Evolutionary conservation across 2,888 invertebrate species (phyloP), one percentile per base, ranked within the genome.

Genomic region (Apamea epomidion): DNA sequence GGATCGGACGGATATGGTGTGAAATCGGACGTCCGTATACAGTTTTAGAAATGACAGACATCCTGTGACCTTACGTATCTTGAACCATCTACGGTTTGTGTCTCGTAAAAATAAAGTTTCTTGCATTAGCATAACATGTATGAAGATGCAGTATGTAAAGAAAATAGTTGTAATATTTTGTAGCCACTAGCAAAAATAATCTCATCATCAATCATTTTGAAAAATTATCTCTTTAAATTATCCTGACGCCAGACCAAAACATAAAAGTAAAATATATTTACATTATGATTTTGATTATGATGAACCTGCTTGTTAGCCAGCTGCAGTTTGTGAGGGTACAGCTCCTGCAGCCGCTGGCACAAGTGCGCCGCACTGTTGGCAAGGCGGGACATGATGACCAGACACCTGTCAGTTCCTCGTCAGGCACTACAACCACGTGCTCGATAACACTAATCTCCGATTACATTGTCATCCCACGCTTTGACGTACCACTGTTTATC

Each of bases 301-400:
- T 88, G 86, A 82, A 95, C 96, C 94, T 92, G 93, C 78, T 95
- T 95, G 42, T 92, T 92, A 0, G 93, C 87, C 78, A 95, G 86
- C 76, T 93, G 93, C 79, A 96, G 80, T 82, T 95, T 96, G 81
- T 94, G 94, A 25, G 97, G 96, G 80, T 96, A 96, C 84, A 97
- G 77, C 89, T 97, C 97, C 90, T 96, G 96, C n/a, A 97, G 90
- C 62, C 96, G 92, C 87, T 97, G 97, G 88, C 94, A 96, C 80
- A 97, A 91, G 58, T 96, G 96, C 6, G 94, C 95, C 0, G 97
- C 97, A 70, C 94, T 94, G 69, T 92, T 95, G 42, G 97, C 95
- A 45, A 97, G 78, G 0, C 95, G 93, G 32, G 97, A 96, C 97
- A 97, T 97, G 80, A 70, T 85, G 58, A 62, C 73, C 80, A 79